Conservation (phyloP, 2,797 vertebrate genomes). For the Ptychobarbus kaznakovi region DNA sequence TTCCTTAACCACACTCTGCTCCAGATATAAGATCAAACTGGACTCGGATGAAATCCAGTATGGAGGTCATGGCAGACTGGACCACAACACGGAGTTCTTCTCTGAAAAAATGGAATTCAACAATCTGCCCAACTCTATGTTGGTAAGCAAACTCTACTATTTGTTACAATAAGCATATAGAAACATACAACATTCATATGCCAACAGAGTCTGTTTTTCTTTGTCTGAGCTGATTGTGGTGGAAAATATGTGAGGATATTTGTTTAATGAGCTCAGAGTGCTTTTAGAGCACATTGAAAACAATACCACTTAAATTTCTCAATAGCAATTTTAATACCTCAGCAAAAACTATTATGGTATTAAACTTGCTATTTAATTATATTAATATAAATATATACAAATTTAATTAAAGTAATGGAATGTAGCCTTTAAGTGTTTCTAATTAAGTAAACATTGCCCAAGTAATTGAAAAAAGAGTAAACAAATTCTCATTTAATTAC, state of each 20-base stretch:
- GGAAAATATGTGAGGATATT: not conserved
- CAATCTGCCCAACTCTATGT: slow-evolving; percentile 82
- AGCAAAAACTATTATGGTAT: not conserved
- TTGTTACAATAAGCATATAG: not conserved
- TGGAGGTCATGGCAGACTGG: slow-evolving; percentile 92
- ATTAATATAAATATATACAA: not conserved
- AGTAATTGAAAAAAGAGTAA: slow-evolving; percentile 12
- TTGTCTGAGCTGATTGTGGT: not conserved
- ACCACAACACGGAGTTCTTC: slow-evolving; percentile 92
- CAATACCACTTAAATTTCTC: not conserved
- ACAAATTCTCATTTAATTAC: slow-evolving; percentile 5
- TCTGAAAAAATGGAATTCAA: slow-evolving; percentile 82
- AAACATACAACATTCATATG: not conserved
- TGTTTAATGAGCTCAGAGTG: not conserved
- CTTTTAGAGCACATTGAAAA: not conserved
- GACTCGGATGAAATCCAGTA: slow-evolving; percentile 88
- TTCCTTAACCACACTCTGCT: slow-evolving; percentile 81
- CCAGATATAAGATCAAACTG: slow-evolving; percentile 93
- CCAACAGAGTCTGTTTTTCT: not conserved
- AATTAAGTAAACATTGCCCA: slow-evolving; percentile 20
- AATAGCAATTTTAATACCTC: not conserved
- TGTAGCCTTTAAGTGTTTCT: slow-evolving; percentile 44
- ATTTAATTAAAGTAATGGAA: slow-evolving; percentile 1
- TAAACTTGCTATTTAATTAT: not conserved
- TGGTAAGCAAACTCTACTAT: slow-evolving; percentile 78